phyloP scores from a whole-genome alignment of 1,140 invertebrate genomes.

The Drosophila pachea region DNA sequence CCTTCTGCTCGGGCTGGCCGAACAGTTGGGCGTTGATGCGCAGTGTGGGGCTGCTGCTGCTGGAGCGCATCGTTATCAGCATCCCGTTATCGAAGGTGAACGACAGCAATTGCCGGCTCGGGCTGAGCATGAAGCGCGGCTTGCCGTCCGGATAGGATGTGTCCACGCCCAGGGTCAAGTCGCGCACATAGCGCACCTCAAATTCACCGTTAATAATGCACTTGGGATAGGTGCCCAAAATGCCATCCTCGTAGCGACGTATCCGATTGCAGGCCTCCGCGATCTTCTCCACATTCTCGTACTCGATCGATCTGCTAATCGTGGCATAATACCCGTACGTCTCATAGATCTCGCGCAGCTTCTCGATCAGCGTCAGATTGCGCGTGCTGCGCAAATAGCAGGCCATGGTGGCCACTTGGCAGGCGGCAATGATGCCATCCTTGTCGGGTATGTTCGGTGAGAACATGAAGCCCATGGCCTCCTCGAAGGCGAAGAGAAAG shows the following conservation, averaged over 20 bases:
- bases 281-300: constrained; percentile 86
- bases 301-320: constrained; percentile 91
- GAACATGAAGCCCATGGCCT: constrained; percentile 98
- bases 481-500: constrained; percentile 97
- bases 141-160: constrained; percentile 85
- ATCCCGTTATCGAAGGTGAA: constrained; percentile 94
- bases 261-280: constrained; percentile 89
- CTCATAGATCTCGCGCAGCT: constrained; percentile 90
- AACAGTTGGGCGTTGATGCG: constrained; percentile 97
- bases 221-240: constrained; percentile 83
- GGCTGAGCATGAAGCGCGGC: constrained; percentile 87
- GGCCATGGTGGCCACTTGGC: constrained; percentile 89
- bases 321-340: constrained; percentile 93
- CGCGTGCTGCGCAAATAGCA: constrained; percentile 85
- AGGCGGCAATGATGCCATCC: constrained; percentile 94
- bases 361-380: constrained; percentile 83
- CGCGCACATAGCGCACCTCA: constrained; percentile 87
- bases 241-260: constrained; percentile 84
- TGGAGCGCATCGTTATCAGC: constrained; percentile 92
- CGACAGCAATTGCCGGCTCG: constrained; percentile 92
- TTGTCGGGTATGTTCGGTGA: constrained; percentile 92
- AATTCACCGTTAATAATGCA: constrained; percentile 86
- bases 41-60: constrained; percentile 97
- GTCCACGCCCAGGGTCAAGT: constrained; percentile 94
- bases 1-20: constrained; percentile 85